Base-by-base conservation (phyloP, 2,888 invertebrate genomes). In the Lypha dubia region DNA sequence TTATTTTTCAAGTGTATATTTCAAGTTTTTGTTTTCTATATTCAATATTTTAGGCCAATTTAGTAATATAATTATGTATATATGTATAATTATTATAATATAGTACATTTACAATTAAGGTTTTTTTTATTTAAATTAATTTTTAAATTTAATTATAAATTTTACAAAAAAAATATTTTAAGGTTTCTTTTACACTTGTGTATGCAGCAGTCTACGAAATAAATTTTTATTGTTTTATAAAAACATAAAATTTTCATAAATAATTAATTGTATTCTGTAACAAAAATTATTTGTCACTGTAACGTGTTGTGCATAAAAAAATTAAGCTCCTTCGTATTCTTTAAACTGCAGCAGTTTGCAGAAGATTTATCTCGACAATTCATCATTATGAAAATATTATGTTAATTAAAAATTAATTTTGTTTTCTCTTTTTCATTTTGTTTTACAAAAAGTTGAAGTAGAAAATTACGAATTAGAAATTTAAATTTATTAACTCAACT, bases 201-300 rank as follows among this genome's bases (percentile, higher is more conserved):
- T 82, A 5, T 86, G 85, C 83, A n/a, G 86, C 86, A 87, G 86
- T 87, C 86, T 87, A 84, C 81, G 58, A 84, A 63, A 73, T 80
- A 73, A 80, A 76, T 84, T 84, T 76, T 41, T 67, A 13, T 32
- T 79, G 8, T 1, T 20, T 51, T 15, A 51, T 15, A 35, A 15
- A 41, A 70, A 51, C 11, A 49, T 32, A 41, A 28, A 24, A 13
- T 58, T 35, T 41, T 53, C 17, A 53, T 53, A 41, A 68, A 68
- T 24, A 44, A 20, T 46, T 1, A 0, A 1, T 46, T 46, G 17
- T 46, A 49, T 15, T 22, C 28, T 28, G 28, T 28, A 28, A 28
- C 28, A 4, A n/a, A n/a, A n/a, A n/a, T n/a, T n/a, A n/a, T n/a
- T n/a, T n/a, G n/a, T n/a, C n/a, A 28, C 3, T 28, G 5, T 28